phyloP scores from a whole-genome alignment of 1,140 invertebrate genomes.

The Zaprionus nigranus region DNA sequence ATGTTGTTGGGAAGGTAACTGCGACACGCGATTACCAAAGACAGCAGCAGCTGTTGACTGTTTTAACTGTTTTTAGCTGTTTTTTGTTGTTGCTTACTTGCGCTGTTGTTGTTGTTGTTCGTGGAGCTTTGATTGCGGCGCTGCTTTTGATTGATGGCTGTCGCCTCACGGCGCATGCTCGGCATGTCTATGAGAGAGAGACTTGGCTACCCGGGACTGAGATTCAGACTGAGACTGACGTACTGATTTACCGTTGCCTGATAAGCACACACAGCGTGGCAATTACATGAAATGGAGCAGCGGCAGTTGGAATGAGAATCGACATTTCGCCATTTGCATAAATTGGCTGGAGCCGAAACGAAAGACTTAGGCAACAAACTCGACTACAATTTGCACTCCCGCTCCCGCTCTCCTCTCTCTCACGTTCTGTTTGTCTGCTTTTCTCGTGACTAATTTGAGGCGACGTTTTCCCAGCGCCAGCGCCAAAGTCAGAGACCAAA shows the following conservation, averaged over 20 bases:
- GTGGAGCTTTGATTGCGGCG: constrained; percentile 62
- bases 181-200: constrained; percentile 68
- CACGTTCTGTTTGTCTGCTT: constrained; percentile 38
- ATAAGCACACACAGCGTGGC: constrained; percentile 65
- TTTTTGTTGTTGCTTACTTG: constrained; percentile 16
- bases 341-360: constrained; percentile 62
- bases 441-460: constrained; percentile 72
- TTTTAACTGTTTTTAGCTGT: constrained; percentile 49
- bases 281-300: constrained; percentile 80
- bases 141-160: constrained; percentile 76
- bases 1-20: constrained; percentile 15
- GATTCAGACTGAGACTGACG: constrained; percentile 27
- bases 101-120: neutral
- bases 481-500: constrained; percentile 59
- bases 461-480: constrained; percentile 64
- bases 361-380: constrained; percentile 75
- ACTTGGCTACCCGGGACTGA: constrained; percentile 5
- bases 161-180: constrained; percentile 76
- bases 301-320: constrained; percentile 18
- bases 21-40: constrained; percentile 49
- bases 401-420: neutral
- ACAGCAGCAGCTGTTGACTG: constrained; percentile 61
- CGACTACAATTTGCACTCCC: constrained; percentile 37
- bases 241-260: constrained; percentile 72
- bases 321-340: constrained; percentile 74